These are phyloP conservation scores for Vidua chalybeata DNA, from an alignment of 2,113 vertebrate species.

Conservation along the genomic window DNA sequence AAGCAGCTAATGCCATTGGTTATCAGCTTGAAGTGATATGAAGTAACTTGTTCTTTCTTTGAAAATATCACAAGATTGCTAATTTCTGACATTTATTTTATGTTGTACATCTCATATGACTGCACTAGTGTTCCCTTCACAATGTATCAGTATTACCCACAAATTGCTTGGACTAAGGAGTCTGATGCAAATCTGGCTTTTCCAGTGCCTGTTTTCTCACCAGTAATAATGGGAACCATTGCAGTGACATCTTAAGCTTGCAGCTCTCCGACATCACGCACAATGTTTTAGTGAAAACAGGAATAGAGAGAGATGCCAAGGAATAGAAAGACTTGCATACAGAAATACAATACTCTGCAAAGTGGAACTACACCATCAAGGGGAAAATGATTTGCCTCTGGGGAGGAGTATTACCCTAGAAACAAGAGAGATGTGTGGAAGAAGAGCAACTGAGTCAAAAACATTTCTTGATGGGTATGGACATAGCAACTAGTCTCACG, in stretches of 20 bases:
- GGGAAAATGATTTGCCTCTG: background rate
- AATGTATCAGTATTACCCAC: background rate
- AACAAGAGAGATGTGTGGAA: background rate
- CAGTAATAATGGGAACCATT: background rate
- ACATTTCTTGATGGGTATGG: background rate
- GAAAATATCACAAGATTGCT: background rate
- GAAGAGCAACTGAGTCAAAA: background rate
- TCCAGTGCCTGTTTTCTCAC: fast-evolving
- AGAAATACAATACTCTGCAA: background rate
- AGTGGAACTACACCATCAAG: background rate
- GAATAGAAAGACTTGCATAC: background rate
- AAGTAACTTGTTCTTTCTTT: background rate
- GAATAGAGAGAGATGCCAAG: background rate
- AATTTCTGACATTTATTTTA: background rate
- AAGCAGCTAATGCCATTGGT: background rate
- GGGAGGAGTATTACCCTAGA: background rate
- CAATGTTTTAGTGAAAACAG: background rate
- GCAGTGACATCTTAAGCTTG: background rate
- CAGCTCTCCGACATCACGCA: fast-evolving
- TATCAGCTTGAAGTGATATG: background rate
- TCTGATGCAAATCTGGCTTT: background rate
- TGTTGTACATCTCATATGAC: fast-evolving
- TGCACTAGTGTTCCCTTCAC: background rate
- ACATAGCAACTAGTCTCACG: background rate
- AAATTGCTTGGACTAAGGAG: background rate